Evolutionary conservation across 1,140 invertebrate genomes (phyloP).

Genomic region (Argopecten irradians): DNA sequence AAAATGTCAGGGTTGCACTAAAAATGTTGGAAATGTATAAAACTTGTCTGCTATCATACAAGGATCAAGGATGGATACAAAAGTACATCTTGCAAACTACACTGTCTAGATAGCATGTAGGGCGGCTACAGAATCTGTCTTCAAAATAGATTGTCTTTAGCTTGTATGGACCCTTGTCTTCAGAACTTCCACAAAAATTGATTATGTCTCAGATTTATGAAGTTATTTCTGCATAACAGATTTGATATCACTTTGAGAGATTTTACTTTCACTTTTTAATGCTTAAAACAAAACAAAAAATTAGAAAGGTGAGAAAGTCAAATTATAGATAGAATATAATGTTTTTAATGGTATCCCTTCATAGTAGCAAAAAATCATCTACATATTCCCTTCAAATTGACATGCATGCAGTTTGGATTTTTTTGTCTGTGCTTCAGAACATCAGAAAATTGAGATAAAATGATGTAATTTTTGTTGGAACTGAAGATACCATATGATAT

Average conservation of each 20-base stretch:
- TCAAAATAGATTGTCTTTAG: not conserved
- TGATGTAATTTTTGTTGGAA: not conserved
- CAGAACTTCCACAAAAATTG: not conserved
- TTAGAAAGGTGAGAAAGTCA: not conserved
- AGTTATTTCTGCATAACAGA: not conserved
- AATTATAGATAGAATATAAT: not conserved
- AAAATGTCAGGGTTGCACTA: not conserved
- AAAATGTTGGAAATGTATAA: not conserved
- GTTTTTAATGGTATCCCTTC: not conserved
- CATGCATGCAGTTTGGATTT: too few relatives aligned
- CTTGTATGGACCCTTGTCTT: not conserved
- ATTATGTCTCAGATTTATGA: not conserved
- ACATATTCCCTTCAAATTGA: too few relatives aligned
- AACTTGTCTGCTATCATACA: not conserved
- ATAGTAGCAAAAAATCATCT: too few relatives aligned
- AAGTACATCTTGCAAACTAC: not conserved
- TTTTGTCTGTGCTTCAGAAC: too few relatives aligned
- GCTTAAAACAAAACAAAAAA: not conserved
- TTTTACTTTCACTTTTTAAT: not conserved
- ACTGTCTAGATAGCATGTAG: not conserved
- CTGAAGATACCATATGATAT: too few relatives aligned
- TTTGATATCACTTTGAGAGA: not conserved
- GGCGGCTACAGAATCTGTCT: not conserved
- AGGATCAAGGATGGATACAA: not conserved
- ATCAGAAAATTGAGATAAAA: not conserved